phyloP scores from a whole-genome alignment of 2,888 invertebrate species.

The Byasa hedistus region DNA sequence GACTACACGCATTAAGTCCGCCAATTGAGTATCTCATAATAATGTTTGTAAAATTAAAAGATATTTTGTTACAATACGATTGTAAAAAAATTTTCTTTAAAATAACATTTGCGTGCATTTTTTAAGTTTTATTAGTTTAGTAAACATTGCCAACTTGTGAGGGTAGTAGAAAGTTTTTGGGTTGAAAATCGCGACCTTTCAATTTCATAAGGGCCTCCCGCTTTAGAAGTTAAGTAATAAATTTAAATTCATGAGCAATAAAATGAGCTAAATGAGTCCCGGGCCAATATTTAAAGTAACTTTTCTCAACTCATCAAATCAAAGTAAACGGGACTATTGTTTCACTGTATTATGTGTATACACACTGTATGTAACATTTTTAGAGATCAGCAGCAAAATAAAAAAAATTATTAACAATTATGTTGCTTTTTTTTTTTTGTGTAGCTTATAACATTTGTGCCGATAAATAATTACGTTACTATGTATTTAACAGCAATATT shows the following conservation, averaged over 20 bases:
- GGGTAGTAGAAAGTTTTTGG: not conserved
- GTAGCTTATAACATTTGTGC: no score
- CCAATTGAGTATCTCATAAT: no score
- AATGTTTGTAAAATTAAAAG: no score
- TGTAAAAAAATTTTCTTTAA: no score
- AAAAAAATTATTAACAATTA: no score
- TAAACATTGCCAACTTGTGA: not conserved
- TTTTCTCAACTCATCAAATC: slow-evolving; percentile 22
- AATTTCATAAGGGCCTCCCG: slow-evolving; percentile 16
- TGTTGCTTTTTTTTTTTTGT: no score
- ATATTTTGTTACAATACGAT: no score
- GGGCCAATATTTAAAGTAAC: slow-evolving; percentile 16
- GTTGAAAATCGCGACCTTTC: slow-evolving; percentile 17
- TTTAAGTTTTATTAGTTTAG: not conserved
- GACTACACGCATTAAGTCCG: no score
- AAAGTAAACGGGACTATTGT: slow-evolving; percentile 9
- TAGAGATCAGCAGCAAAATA: no score
- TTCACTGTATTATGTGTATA: not conserved
- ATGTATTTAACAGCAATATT: no score
- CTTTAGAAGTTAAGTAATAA: slow-evolving; percentile 24
- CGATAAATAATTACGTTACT: no score
- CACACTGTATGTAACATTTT: no score
- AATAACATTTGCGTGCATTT: not conserved
- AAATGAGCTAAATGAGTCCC: slow-evolving; percentile 22
- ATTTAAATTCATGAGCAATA: slow-evolving; percentile 24